phyloP scores from a whole-genome alignment of 2,113 vertebrate genomes.

The Gasterosteus nipponicus region DNA sequence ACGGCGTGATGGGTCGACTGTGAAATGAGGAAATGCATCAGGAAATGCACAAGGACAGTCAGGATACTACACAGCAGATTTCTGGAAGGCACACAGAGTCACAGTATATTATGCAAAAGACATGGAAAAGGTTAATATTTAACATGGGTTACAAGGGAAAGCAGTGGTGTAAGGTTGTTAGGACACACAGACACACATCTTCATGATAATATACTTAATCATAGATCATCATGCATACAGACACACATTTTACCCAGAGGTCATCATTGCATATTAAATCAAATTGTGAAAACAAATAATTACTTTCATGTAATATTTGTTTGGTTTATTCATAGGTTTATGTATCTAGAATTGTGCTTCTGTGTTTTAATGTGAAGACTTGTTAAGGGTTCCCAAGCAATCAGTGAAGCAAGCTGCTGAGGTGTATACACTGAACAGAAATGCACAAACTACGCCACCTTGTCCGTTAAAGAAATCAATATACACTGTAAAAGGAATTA shows the following conservation, averaged over 20 bases:
- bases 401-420: constrained; percentile 10
- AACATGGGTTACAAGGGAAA: constrained; percentile 34
- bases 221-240: not conserved
- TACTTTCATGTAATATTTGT: not conserved
- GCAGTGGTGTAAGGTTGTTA: not conserved
- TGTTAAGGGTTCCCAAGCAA: constrained; percentile 20
- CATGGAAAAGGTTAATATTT: constrained; percentile 19
- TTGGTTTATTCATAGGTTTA: not conserved
- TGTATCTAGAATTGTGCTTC: not conserved
- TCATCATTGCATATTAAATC: not conserved
- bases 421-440: constrained; percentile 4
- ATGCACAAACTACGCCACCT: constrained; percentile 21
- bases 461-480: constrained; percentile 37
- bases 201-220: not conserved
- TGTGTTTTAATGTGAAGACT: not conserved
- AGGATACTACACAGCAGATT: constrained; percentile 25
- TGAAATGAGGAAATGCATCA: constrained; percentile 70
- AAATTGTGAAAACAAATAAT: no score
- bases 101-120: constrained; percentile 1
- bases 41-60: constrained; percentile 64
- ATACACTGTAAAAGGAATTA: not conserved
- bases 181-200: not conserved
- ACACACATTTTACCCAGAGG: not conserved
- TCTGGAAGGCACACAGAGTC: constrained; percentile 25
- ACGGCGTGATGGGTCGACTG: constrained; percentile 64